Conservation (phyloP, 2,113 vertebrate species). For the Lampris megalopsis region DNA sequence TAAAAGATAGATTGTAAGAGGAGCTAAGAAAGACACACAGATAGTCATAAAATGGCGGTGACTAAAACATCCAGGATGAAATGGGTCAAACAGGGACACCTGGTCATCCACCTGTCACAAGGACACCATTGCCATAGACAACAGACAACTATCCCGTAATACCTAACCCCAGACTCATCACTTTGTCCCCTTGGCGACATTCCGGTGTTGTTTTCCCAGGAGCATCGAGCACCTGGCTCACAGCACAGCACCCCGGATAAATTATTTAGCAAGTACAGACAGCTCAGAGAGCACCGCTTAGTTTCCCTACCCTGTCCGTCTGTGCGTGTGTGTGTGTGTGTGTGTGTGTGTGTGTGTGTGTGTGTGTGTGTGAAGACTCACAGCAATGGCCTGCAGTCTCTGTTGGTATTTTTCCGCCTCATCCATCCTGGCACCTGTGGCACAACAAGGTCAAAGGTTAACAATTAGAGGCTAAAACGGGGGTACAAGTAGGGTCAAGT, state of each 20-base stretch:
- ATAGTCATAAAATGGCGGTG: slow-evolving; percentile 11
- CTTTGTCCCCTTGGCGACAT: slow-evolving; percentile 47
- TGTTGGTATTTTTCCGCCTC: slow-evolving; percentile 84
- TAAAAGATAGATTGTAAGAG: not conserved
- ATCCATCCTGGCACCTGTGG: slow-evolving; percentile 80
- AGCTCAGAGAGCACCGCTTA: slow-evolving; percentile 41
- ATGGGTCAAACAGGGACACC: slow-evolving; percentile 37
- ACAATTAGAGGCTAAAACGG: slow-evolving; percentile 36
- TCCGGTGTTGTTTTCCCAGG: slow-evolving; percentile 63
- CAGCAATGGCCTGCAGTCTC: slow-evolving; percentile 82
- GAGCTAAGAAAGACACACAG: not conserved
- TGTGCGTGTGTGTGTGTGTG: slow-evolving; percentile 15
- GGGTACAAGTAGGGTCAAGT: slow-evolving; percentile 13
- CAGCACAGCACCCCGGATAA: slow-evolving; percentile 55
- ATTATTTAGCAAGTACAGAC: slow-evolving; percentile 71
- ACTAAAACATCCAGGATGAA: slow-evolving; percentile 44
- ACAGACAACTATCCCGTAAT: slow-evolving; percentile 39
- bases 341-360: slow-evolving; percentile 27
- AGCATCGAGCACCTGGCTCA: slow-evolving; percentile 50
- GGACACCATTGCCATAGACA: slow-evolving; percentile 41
- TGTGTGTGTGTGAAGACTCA: slow-evolving; percentile 63
- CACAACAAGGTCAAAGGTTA: slow-evolving; percentile 39
- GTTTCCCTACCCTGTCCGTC: slow-evolving; percentile 34
- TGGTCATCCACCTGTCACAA: slow-evolving; percentile 56
- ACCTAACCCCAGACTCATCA: slow-evolving; percentile 5